These are phyloP conservation scores for Harpalus rufipes DNA, from an alignment of 2,888 invertebrate genomes.

Conservation along the genomic window DNA sequence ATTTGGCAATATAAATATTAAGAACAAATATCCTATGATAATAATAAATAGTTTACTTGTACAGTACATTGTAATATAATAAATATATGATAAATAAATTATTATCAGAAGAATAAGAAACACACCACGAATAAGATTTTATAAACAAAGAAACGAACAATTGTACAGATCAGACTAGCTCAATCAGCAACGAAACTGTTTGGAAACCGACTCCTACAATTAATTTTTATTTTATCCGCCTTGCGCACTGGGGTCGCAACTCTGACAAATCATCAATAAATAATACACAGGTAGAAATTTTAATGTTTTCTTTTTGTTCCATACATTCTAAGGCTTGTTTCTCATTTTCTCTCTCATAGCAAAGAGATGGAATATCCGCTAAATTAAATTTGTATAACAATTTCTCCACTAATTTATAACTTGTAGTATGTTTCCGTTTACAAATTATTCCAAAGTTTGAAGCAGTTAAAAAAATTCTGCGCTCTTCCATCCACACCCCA, in stretches of 20 bases:
- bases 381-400: not conserved
- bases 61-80: no score
- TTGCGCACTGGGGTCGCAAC: not conserved
- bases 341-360: not conserved
- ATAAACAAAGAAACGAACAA: no score
- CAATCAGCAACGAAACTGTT: not conserved
- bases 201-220: constrained; percentile 1
- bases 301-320: constrained; percentile 1
- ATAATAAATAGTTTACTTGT: no score
- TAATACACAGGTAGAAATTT: not conserved
- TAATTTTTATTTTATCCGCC: constrained; percentile 2
- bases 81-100: no score
- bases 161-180: no score
- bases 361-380: not conserved
- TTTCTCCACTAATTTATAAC: constrained; percentile 1
- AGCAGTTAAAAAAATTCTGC: constrained; percentile 10
- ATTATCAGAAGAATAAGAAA: no score
- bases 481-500: not conserved
- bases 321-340: not conserved
- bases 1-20: no score
- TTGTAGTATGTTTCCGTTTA: constrained; percentile 4
- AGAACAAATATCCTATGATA: no score
- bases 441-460: constrained; percentile 21
- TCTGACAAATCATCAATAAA: constrained; percentile 16
- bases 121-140: no score